Evolutionary conservation across 2,113 vertebrate species (phyloP).

Genomic region (Chrysemys picta): DNA sequence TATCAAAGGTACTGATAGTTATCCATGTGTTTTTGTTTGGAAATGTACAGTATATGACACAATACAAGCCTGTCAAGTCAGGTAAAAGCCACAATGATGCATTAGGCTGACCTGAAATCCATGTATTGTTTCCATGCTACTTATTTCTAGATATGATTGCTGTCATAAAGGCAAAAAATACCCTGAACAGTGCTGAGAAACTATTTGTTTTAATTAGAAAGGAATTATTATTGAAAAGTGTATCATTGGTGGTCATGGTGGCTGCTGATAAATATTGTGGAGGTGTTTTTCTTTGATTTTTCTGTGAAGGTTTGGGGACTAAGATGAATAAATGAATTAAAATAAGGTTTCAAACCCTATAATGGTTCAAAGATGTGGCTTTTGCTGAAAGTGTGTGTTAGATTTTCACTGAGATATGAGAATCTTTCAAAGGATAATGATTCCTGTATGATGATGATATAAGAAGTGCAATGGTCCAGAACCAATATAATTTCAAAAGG

Average conservation of each 20-base stretch:
- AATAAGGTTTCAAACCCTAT: neutral
- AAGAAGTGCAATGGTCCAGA: neutral
- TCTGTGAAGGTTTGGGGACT: neutral
- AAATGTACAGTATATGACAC: neutral
- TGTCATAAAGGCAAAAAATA: neutral
- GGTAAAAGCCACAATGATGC: neutral
- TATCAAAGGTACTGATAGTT: neutral
- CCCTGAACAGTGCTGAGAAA: neutral
- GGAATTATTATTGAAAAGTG: neutral
- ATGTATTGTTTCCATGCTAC: neutral
- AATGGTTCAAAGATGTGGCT: neutral
- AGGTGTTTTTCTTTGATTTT: constrained; percentile 26
- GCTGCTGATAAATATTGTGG: neutral
- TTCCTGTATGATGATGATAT: neutral
- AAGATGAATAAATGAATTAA: neutral
- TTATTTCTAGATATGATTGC: neutral
- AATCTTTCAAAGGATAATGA: neutral
- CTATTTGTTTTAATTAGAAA: constrained; percentile 14
- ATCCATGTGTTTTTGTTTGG: neutral
- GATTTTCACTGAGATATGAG: constrained; percentile 17
- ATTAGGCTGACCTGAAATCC: neutral
- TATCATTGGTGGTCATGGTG: neutral
- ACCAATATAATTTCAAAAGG: constrained; percentile 21
- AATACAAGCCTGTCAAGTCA: neutral
- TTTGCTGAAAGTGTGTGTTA: constrained; percentile 18